phyloP scores from a whole-genome alignment of 2,888 invertebrate genomes.

The Archaeoteleia sp. region DNA sequence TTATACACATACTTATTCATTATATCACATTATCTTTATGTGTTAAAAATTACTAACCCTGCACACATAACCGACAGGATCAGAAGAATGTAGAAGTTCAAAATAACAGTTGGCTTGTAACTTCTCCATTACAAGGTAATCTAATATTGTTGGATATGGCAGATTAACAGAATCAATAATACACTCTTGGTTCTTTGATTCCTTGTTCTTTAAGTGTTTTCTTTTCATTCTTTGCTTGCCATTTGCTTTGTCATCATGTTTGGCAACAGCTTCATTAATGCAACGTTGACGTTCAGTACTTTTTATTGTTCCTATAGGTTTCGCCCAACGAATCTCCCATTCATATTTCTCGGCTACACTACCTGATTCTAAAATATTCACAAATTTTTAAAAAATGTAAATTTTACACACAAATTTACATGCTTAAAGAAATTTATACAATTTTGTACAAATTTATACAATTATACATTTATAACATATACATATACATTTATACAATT shows the following conservation, averaged over 20 bases:
- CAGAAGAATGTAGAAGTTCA: conserved; percentile 53
- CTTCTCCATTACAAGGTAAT: conserved; percentile 56
- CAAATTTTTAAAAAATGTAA: conserved; percentile 11
- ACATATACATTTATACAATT: no score
- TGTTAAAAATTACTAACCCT: conserved; percentile 63
- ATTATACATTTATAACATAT: no score
- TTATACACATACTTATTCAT: no score
- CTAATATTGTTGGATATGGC: conserved; percentile 54
- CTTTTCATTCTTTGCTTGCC: conserved; percentile 2
- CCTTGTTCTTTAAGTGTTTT: conserved; percentile 11
- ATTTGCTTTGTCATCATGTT: conserved; percentile 34
- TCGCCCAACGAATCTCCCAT: conserved; percentile 78
- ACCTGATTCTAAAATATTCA: conserved; percentile 56
- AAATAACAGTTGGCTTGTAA: conserved; percentile 62
- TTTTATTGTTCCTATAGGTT: conserved; percentile 75
- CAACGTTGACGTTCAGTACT: conserved; percentile 64
- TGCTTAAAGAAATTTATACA: background rate
- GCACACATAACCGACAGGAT: conserved; percentile 56
- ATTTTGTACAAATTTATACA: no score
- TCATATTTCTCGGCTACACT: conserved; percentile 59
- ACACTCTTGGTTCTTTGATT: conserved; percentile 3
- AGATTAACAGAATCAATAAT: no score
- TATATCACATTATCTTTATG: no score
- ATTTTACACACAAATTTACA: background rate
- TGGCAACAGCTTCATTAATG: conserved; percentile 63